Evolutionary conservation across 1,140 invertebrate genomes (phyloP).

Genomic region (Bombus haemorrhoidalis): DNA sequence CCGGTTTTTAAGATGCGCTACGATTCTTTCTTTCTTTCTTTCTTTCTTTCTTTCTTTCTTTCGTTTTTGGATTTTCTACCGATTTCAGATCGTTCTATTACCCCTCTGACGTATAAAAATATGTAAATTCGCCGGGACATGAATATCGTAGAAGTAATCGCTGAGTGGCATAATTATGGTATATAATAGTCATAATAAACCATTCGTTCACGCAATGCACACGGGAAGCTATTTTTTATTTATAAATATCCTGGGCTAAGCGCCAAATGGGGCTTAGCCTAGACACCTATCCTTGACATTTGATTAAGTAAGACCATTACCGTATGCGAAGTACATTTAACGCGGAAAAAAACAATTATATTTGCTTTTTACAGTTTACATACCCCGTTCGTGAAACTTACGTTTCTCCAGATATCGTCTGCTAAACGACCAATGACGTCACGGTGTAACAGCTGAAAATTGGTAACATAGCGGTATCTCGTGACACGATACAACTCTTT

Average conservation of each 20-base stretch:
- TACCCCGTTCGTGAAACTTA: conserved; percentile 1
- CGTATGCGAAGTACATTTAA: not conserved
- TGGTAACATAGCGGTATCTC: not conserved
- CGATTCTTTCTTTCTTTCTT: conserved; percentile 20
- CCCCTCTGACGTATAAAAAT: not conserved
- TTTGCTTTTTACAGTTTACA: conserved; percentile 17
- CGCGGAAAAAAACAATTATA: not conserved
- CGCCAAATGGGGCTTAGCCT: conserved; percentile 71
- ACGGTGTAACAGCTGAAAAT: conserved; percentile 42
- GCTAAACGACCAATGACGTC: conserved; percentile 52
- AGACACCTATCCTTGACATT: conserved; percentile 77
- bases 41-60: conserved; percentile 24
- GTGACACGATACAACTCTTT: not conserved
- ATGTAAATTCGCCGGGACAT: not conserved
- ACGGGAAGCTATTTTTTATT: conserved; percentile 62
- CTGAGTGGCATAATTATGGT: not conserved
- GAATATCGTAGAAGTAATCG: not conserved
- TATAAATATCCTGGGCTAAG: conserved; percentile 71
- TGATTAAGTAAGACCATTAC: conserved; percentile 53
- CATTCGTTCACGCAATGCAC: conserved; percentile 15
- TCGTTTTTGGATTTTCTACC: conserved; percentile 11
- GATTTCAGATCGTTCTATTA: not conserved
- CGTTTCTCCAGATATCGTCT: conserved; percentile 39
- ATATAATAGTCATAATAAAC: conserved; percentile 1
- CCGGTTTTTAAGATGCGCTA: conserved; percentile 37